Conservation (phyloP, 2,888 invertebrate genomes). For the Pantelozetes paolii region DNA sequence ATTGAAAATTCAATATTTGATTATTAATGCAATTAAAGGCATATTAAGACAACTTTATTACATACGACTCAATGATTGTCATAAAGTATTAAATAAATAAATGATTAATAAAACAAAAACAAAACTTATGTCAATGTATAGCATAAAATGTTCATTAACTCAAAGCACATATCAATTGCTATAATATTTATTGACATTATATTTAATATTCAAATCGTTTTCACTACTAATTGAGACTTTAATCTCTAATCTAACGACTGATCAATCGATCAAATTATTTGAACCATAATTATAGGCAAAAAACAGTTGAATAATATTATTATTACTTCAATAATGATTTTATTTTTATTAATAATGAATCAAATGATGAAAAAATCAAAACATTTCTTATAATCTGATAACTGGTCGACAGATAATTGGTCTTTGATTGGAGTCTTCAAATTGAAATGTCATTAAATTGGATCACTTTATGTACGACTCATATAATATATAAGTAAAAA, state of each 20-base stretch:
- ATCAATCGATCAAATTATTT: slow-evolving; percentile 11
- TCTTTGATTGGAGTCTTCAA: background rate
- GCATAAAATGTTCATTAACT: no score
- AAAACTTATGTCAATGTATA: background rate
- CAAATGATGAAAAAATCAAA: background rate
- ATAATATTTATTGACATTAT: background rate
- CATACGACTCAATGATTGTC: background rate
- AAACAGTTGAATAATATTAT: background rate
- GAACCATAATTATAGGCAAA: background rate
- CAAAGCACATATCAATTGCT: background rate
- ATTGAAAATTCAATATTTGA: no score
- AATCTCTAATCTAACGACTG: background rate
- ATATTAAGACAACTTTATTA: background rate
- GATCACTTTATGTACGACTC: background rate
- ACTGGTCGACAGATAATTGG: slow-evolving; percentile 10
- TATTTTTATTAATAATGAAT: background rate
- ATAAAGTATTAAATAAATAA: background rate
- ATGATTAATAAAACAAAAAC: background rate
- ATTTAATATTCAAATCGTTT: slow-evolving; percentile 6
- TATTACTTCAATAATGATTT: background rate
- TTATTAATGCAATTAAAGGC: background rate
- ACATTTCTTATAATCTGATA: background rate
- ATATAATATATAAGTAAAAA: background rate
- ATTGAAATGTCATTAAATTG: background rate
- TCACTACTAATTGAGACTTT: background rate